A percentile compares a stretch with the other conserved stretches of the same genome.
Evolutionary conservation across 2,888 invertebrate genomes (phyloP).

Genomic region (Nephrotoma flavescens): DNA sequence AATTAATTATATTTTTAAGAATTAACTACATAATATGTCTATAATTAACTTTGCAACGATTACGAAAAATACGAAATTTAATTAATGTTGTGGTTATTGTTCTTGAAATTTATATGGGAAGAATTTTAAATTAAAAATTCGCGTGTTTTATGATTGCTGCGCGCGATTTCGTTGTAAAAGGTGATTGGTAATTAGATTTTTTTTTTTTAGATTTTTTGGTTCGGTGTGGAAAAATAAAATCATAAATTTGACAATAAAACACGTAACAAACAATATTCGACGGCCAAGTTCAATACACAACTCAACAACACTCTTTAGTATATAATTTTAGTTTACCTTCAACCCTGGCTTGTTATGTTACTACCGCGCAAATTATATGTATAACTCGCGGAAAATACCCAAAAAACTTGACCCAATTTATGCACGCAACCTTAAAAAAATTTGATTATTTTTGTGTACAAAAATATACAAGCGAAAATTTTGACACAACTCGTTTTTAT

Average conservation of each 20-base stretch:
- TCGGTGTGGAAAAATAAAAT: not conserved
- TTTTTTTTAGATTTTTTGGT: not conserved
- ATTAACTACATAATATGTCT: not conserved
- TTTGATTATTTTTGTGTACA: not conserved
- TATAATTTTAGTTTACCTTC: not conserved
- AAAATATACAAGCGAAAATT: not conserved
- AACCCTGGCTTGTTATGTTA: not conserved
- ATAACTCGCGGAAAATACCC: not conserved
- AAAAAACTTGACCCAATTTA: not conserved
- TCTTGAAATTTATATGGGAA: not conserved
- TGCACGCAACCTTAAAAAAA: not conserved
- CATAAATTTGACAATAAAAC: not conserved
- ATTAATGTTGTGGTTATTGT: not conserved
- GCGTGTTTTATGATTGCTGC: not conserved
- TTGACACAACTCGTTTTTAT: not conserved
- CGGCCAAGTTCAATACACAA: not conserved
- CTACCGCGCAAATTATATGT: not conserved
- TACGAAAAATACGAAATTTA: not conserved
- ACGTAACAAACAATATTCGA: too few relatives aligned
- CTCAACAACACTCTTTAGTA: not conserved
- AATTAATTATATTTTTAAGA: not conserved
- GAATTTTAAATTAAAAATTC: not conserved
- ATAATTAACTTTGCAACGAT: not conserved
- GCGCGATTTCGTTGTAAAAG: not conserved
- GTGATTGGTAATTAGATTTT: not conserved